phyloP scores from a whole-genome alignment of 2,797 vertebrate species.

The Dicrostonyx torquatus region DNA sequence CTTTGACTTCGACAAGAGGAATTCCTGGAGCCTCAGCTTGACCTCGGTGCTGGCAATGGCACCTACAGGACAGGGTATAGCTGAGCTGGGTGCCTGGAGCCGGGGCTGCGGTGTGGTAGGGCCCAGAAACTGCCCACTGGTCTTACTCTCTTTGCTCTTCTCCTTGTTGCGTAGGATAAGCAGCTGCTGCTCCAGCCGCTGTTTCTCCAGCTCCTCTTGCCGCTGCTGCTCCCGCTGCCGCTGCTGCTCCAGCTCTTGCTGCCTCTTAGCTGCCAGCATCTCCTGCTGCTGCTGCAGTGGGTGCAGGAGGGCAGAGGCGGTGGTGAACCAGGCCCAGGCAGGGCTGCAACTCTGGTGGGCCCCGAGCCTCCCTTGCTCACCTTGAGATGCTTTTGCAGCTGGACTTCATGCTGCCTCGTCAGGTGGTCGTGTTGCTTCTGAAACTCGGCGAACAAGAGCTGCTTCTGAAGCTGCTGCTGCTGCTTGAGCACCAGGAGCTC shows the following conservation, averaged over 20 bases:
- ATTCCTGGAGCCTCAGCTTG: constrained; percentile 97
- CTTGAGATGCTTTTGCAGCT: constrained; percentile 97
- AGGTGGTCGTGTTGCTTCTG: constrained; percentile 98
- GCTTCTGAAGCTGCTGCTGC: constrained; percentile 97
- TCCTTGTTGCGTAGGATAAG: constrained; percentile 91
- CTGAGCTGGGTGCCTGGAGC: background rate
- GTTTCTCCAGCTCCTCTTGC: constrained; percentile 96
- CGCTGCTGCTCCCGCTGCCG: constrained; percentile 93
- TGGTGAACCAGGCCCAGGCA: background rate
- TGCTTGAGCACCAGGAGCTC: constrained; percentile 95
- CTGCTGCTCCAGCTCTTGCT: constrained; percentile 96
- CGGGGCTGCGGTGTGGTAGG: accelerated
- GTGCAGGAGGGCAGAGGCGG: accelerated
- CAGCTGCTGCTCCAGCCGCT: constrained; percentile 94
- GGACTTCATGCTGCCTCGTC: constrained; percentile 95
- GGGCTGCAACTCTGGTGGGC: background rate
- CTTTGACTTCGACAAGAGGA: constrained; percentile 95
- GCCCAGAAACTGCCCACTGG: background rate
- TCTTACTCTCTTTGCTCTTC: constrained; percentile 91
- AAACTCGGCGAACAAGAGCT: constrained; percentile 97
- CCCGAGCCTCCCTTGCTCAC: constrained; percentile 79
- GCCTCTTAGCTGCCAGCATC: constrained; percentile 93
- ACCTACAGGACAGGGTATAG: constrained; percentile 84
- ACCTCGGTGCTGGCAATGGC: constrained; percentile 98
- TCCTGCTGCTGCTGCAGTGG: constrained; percentile 94